Base-by-base conservation (phyloP, 1,140 invertebrate species). In the Ips nitidus region DNA sequence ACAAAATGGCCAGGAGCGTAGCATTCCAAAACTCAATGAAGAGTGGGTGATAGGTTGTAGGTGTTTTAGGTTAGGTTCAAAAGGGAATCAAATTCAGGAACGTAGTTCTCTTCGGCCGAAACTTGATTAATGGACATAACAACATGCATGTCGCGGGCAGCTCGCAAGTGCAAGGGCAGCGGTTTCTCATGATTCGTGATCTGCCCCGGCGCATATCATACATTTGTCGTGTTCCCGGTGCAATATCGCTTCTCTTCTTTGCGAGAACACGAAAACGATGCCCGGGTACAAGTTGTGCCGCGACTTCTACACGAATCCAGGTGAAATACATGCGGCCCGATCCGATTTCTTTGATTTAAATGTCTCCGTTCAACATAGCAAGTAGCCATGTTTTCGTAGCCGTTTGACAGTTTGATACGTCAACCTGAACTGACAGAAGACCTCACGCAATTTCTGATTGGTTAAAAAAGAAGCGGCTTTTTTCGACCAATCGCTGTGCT, bases 191-290 rank as follows among this genome's bases (percentile, higher is more conserved):
- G 60, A 56, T 64, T 70, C 68, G 68, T 70, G 68, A 65, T 70
- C 62, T 56, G 55, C 53, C 61, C 69, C 42, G 52, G 45, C 22
- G 62, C 58, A 67, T 66, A 71, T 71, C 63, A 71, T 71, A 71
- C 56, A 71, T 71, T 71, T 71, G 69, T 71, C 69, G 63, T 71
- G 63, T 71, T 62, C 58, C 37, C 52, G 57, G 40, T 50, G 56
- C 66, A 68, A 68, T 68, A 68, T 71, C 69, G 69, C 69, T 59
- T 71, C 64, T 65, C 59, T 71, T 65, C 63, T 55, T 53, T 39
- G 47, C 61, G 40, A 56, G 63, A 61, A 71, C 69, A 71, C 63
- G 69, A 71, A 71, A 71, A 58, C 69, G 69, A 65, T 71, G 60
- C 69, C 56, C 42, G 59, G 39, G 53, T 66, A 71, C 69, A 71